Evolutionary conservation across 2,113 vertebrate species (phyloP).

Genomic region (Pseudorhombus dupliciocellatus): DNA sequence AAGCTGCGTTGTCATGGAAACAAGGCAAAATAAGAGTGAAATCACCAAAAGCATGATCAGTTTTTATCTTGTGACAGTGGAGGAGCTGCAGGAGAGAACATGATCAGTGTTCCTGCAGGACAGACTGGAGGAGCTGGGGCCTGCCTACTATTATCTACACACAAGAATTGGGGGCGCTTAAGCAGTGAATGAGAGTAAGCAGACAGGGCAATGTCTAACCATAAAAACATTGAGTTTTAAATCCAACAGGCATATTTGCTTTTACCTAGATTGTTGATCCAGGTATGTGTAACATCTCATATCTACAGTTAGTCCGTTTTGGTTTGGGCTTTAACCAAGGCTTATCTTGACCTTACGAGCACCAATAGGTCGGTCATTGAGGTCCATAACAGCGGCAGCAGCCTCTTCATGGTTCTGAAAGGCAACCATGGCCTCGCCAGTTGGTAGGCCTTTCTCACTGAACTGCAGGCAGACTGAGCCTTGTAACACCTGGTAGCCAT

Average conservation of each 20-base stretch:
- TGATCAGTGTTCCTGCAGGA: constrained; percentile 18
- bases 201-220: not conserved
- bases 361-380: constrained; percentile 98
- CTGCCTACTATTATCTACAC: constrained; percentile 51
- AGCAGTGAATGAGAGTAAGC: not conserved
- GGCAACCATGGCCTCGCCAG: constrained; percentile 98
- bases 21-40: constrained; percentile 12
- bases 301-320: constrained; percentile 24
- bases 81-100: constrained; percentile 33
- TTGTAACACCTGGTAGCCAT: constrained; percentile 96
- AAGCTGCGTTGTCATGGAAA: constrained; percentile 32
- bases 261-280: constrained; percentile 8
- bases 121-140: constrained; percentile 16
- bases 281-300: not conserved
- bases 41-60: constrained; percentile 11
- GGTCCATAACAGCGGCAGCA: constrained; percentile 94
- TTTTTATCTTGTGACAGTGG: constrained; percentile 30
- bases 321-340: constrained; percentile 80
- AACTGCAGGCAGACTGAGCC: constrained; percentile 97
- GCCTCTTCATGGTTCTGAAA: constrained; percentile 97
- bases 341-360: constrained; percentile 97
- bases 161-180: not conserved
- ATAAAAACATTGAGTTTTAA: not conserved
- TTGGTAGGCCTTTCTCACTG: constrained; percentile 97
- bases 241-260: constrained; percentile 3